A percentile compares a stretch with the other conserved stretches of the same genome.
Evolutionary conservation across 2,113 vertebrate genomes (phyloP).

Genomic region (Mobula birostris): DNA sequence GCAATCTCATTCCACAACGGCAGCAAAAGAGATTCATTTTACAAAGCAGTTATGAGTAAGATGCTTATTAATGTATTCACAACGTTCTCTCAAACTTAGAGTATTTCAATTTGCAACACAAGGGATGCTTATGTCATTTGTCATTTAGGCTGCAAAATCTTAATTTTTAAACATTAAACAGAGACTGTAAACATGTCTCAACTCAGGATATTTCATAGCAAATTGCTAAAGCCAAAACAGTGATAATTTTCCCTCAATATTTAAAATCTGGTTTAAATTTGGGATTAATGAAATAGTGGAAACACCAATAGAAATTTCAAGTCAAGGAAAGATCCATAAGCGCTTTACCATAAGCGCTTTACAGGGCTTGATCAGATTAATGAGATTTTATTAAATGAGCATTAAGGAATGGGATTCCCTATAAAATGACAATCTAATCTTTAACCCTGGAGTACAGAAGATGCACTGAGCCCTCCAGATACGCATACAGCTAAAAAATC

Average conservation of each 20-base stretch:
- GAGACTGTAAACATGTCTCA: neutral
- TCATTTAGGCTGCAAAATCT: neutral
- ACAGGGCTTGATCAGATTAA: neutral
- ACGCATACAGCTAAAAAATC: neutral
- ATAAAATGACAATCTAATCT: neutral
- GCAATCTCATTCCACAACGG: neutral
- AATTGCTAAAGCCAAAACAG: neutral
- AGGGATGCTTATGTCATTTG: neutral
- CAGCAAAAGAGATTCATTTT: neutral
- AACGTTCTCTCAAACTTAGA: neutral
- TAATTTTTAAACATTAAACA: neutral
- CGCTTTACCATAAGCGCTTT: no score
- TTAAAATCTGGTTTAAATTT: neutral
- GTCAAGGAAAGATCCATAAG: no score
- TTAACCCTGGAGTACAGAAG: neutral
- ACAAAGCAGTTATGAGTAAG: neutral
- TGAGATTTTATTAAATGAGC: neutral
- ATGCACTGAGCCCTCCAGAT: neutral
- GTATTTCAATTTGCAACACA: neutral
- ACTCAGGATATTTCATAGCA: neutral
- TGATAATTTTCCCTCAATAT: neutral
- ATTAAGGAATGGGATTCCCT: neutral
- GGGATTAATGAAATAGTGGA: neutral
- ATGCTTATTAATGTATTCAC: neutral
- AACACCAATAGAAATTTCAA: no score